Conservation (phyloP, 2,888 invertebrate genomes). For the Eupithecia centaureata region DNA sequence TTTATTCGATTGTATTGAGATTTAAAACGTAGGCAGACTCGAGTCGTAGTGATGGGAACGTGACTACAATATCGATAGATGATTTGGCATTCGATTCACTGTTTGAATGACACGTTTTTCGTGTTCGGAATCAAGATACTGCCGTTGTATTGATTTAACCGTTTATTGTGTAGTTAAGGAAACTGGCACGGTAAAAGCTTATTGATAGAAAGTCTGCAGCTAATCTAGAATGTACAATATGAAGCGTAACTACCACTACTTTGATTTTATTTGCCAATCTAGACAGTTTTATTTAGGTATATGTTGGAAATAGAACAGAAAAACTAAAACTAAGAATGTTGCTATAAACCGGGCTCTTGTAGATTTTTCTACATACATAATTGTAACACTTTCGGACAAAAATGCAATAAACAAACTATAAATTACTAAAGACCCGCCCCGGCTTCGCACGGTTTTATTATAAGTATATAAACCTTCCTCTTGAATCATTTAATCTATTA, state of each 20-base stretch:
- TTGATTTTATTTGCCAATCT: background rate
- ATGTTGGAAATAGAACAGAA: background rate
- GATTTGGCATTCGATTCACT: slow-evolving; percentile 53
- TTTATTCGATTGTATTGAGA: slow-evolving; percentile 37
- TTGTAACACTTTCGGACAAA: too few species aligned
- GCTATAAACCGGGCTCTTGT: too few species aligned
- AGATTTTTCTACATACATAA: too few species aligned
- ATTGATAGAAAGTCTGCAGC: slow-evolving; percentile 22
- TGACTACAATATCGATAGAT: slow-evolving; percentile 63
- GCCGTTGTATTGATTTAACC: slow-evolving; percentile 45
- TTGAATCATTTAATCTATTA: too few species aligned
- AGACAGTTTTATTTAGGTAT: background rate
- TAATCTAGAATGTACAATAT: slow-evolving; percentile 7
- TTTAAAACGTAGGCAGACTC: slow-evolving; percentile 46
- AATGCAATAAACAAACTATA: background rate
- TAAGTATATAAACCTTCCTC: too few species aligned
- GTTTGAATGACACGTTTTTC: slow-evolving; percentile 59
- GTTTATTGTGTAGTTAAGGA: slow-evolving; percentile 44
- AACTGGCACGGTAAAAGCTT: slow-evolving; percentile 22
- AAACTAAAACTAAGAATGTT: too few species aligned
- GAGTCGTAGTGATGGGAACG: slow-evolving; percentile 59
- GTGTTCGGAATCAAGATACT: slow-evolving; percentile 57
- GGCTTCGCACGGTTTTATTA: too few species aligned
- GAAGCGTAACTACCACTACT: background rate
- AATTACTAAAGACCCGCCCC: too few species aligned